Evolutionary conservation across 2,797 vertebrate genomes (phyloP), one percentile per base, ranked within the genome.

Genomic region (Gephyroberyx darwinii): DNA sequence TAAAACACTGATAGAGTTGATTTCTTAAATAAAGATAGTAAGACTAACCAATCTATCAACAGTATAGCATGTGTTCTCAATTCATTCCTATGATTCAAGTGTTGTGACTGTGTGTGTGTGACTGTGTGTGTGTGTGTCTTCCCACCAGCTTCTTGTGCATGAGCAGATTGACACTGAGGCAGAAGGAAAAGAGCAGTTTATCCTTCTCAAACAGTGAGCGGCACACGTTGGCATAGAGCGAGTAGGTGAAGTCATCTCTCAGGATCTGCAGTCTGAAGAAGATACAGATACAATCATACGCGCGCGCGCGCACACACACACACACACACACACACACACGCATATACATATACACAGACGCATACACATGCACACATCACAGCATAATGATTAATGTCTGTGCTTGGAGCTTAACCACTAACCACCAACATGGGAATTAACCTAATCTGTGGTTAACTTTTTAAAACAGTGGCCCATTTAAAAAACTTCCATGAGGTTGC

Each of bases 141-240:
- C 93, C 89, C 71, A 96, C 96, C 89, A 85, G 60, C n/a, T 77
- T 90, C 6, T 93, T 86, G 41, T 96, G 92, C 77, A 94, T 93
- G 65, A 96, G 91, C 61, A 96, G 93, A 83, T 95, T 96, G 82
- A 96, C 85, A 22, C 86, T 95, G 75, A 97, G 93, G 87, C 94
- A 93, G 83, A 97, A 96, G 77, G 96, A 96, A 82, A 97, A 97
- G 26, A 98, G 95, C 55, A 97, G 90, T 79, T 97, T 98, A 82
- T 98, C 95, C 89, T 96, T 98, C 89, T 97, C 96, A 86, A 97
- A 96, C 43, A 96, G 93, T 0, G 96, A 97, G 20, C 94, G 92
- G 71, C 95, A 96, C 71, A 97, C 86, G 19, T 95, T 97, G 68
- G 94, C 84, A 2, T 96, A 96, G 19, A 97, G 92, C 0, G 93